Percentiles rank a stretch among this genome's conserved stretches.
These are phyloP conservation scores for Epinotia demarniana DNA, from an alignment of 2,888 invertebrate species.

Conservation along the genomic window DNA sequence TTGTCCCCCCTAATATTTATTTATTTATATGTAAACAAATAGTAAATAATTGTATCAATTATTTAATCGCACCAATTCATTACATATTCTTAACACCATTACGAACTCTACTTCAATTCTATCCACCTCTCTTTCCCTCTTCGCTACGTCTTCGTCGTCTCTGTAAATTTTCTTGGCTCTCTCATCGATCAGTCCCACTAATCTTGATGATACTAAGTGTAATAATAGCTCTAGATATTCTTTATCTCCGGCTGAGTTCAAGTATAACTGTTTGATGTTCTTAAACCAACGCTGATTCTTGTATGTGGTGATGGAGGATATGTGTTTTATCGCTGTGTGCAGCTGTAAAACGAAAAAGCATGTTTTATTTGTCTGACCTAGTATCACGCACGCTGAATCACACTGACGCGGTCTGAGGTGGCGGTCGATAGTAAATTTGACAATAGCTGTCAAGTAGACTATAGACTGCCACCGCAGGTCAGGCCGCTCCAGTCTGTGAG, in stretches of 20 bases:
- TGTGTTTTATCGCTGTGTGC: constrained; percentile 64
- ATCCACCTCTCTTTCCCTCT: constrained; percentile 53
- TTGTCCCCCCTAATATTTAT: no score
- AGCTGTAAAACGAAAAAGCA: constrained; percentile 61
- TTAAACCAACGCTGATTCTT: constrained; percentile 64
- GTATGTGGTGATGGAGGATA: constrained; percentile 62
- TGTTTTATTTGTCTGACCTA: neutral
- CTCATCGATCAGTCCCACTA: constrained; percentile 63
- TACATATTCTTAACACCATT: constrained; percentile 59
- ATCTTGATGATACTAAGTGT: constrained; percentile 60
- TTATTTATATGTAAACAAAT: neutral
- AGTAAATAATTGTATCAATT: constrained; percentile 17
- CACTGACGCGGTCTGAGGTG: no score
- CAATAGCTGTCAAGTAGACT: no score
- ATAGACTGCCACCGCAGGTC: no score
- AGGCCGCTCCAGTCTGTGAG: no score
- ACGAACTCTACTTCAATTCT: constrained; percentile 57
- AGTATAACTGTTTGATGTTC: constrained; percentile 63
- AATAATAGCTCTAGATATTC: constrained; percentile 59
- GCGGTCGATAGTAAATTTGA: no score
- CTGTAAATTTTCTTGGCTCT: constrained; percentile 53
- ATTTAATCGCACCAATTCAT: constrained; percentile 53
- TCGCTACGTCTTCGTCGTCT: constrained; percentile 56
- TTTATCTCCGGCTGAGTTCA: constrained; percentile 53
- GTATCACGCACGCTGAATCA: no score